These are phyloP conservation scores for Teleiodes luculella DNA, from an alignment of 2,888 invertebrate species.

Conservation along the genomic window DNA sequence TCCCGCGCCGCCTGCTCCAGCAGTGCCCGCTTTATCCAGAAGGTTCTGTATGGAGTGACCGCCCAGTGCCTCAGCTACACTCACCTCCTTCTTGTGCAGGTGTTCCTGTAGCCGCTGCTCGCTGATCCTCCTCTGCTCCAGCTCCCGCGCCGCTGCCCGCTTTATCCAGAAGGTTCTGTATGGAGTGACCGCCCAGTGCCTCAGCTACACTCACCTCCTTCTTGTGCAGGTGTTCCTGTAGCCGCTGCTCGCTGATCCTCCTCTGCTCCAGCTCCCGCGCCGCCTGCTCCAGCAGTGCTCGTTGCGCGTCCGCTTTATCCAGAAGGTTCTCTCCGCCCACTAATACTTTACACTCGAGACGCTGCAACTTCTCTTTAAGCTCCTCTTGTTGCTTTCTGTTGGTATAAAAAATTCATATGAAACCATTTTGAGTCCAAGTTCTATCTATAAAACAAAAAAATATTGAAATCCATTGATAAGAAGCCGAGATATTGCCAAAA, in stretches of 20 bases:
- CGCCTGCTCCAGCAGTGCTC: constrained; percentile 91
- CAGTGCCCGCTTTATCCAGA: too few relatives aligned
- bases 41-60: constrained; percentile 99
- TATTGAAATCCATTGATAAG: too few relatives aligned
- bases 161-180: too few relatives aligned
- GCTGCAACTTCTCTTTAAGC: constrained; percentile 89
- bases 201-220: constrained; percentile 83
- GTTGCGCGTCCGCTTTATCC: constrained; percentile 97
- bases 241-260: constrained; percentile 86
- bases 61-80: too few relatives aligned
- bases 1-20: not conserved
- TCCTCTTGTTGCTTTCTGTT: constrained; percentile 86
- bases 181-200: too few relatives aligned
- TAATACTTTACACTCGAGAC: constrained; percentile 95
- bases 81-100: constrained; percentile 91
- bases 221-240: constrained; percentile 89
- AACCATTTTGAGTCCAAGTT: too few relatives aligned
- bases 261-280: constrained; percentile 89
- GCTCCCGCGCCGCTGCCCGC: too few relatives aligned
- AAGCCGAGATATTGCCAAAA: too few relatives aligned
- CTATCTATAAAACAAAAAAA: too few relatives aligned
- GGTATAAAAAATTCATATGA: too few relatives aligned
- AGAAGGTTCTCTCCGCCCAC: constrained; percentile 98
- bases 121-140: constrained; percentile 81
- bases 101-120: constrained; percentile 90